Evolutionary conservation across 2,113 vertebrate genomes (phyloP).

Genomic region (Solenodon paradoxus): DNA sequence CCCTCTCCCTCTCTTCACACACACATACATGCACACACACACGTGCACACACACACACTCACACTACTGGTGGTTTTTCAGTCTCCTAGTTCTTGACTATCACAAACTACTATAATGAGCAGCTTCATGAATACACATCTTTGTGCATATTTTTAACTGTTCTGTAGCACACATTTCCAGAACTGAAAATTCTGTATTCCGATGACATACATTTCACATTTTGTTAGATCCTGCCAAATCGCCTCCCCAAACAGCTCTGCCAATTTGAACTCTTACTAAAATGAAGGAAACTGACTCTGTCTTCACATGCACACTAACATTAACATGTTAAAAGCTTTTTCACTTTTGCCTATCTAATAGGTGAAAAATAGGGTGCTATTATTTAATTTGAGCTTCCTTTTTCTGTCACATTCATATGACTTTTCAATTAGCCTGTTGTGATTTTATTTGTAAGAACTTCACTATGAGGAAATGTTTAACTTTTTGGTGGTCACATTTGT

Average conservation of each 20-base stretch:
- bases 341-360: background rate
- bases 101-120: background rate
- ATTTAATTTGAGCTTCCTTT: background rate
- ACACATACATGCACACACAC: too few relatives aligned
- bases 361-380: background rate
- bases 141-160: background rate
- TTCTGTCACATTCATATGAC: background rate
- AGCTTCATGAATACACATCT: background rate
- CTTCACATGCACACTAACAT: background rate
- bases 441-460: background rate
- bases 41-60: background rate
- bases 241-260: background rate
- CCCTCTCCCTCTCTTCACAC: background rate
- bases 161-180: background rate
- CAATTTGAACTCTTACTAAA: background rate
- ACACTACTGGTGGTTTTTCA: background rate
- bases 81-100: background rate
- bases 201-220: background rate
- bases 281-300: background rate
- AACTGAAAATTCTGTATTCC: background rate
- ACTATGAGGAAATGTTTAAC: background rate
- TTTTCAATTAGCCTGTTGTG: background rate
- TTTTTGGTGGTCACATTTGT: background rate
- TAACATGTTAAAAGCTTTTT: background rate
- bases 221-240: background rate